Evolutionary conservation across 2,113 vertebrate species (phyloP).

Genomic region (Amblyopsis rosae): DNA sequence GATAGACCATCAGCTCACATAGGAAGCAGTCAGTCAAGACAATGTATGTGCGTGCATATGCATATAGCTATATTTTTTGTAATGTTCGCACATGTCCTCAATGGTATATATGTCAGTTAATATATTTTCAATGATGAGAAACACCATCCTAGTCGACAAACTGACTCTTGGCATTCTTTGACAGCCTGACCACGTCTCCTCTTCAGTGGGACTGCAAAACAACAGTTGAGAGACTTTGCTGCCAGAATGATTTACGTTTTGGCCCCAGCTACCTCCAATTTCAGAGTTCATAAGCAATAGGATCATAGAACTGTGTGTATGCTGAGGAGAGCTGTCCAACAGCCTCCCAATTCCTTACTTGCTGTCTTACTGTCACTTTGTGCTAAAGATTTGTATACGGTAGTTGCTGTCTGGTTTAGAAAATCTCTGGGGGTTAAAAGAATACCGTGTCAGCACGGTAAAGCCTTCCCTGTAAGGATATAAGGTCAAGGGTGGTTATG

Average conservation of each 20-base stretch:
- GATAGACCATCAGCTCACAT: slow-evolving; percentile 36
- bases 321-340: slow-evolving; percentile 25
- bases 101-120: no score
- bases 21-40: slow-evolving; percentile 11
- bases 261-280: background rate
- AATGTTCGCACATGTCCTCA: background rate
- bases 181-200: slow-evolving; percentile 9
- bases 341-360: slow-evolving; percentile 15
- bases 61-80: slow-evolving; percentile 11
- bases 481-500: slow-evolving; percentile 41
- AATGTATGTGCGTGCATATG: slow-evolving; percentile 18
- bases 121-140: no score
- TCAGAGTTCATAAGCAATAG: slow-evolving; percentile 26
- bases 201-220: background rate
- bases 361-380: slow-evolving; percentile 5
- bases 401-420: slow-evolving; percentile 6
- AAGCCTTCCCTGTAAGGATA: slow-evolving; percentile 32
- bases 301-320: slow-evolving; percentile 9
- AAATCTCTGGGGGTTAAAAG: slow-evolving; percentile 4
- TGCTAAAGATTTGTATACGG: background rate
- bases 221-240: background rate
- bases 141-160: no score
- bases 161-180: background rate
- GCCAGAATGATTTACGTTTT: slow-evolving; percentile 17
- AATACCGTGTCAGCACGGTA: slow-evolving; percentile 13